Base-by-base conservation (phyloP, 2,888 invertebrate genomes). In the Mongoloraphidia duomilia region DNA sequence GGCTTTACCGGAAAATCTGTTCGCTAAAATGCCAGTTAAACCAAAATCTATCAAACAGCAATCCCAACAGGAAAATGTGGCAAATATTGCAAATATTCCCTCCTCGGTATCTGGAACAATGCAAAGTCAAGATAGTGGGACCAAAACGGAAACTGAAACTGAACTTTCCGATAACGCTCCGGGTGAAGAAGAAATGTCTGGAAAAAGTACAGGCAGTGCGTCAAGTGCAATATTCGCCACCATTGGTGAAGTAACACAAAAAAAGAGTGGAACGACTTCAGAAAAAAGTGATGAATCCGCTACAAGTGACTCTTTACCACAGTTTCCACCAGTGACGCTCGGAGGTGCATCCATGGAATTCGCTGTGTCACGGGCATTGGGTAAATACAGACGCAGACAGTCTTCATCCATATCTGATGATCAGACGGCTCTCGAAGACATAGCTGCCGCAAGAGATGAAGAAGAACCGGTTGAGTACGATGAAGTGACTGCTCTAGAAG, bases 361-460 rank as follows among this genome's bases (percentile, higher is more conserved):
- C 65, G 86, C 87, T 0, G 88, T 87, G 1, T 87, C 87, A 0
- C 69, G 87, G 60, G 87, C 87, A 1, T 67, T 88, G 26, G 87
- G 86, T 26, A 86, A 85, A 66, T 88, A 86, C 61, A 72, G 87
- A 42, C 75, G 84, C 55, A 73, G 82, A 53, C 82, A 84, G 57
- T 82, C 82, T 35, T 79, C 81, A 12, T 79, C 81, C 13, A 70
- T 82, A 44, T 80, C 80, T 37, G 83, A 84, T 58, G 84, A 84
- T 53, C 80, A 79, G 60, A 69, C 74, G 44, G 63, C 60, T 6
- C 64, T 65, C 43, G 78, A 80, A 50, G 71, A 70, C 9, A 68
- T 68, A 38, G 68, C 68, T 33, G 67, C 69, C 2, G 70, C 68
- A 37, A 65, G 64, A 17, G 54, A 54, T 9, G 26, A 26, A 26